Evolutionary conservation across 2,888 invertebrate species (phyloP), one percentile per base, ranked within the genome.

Genomic region (Papilio protenor): DNA sequence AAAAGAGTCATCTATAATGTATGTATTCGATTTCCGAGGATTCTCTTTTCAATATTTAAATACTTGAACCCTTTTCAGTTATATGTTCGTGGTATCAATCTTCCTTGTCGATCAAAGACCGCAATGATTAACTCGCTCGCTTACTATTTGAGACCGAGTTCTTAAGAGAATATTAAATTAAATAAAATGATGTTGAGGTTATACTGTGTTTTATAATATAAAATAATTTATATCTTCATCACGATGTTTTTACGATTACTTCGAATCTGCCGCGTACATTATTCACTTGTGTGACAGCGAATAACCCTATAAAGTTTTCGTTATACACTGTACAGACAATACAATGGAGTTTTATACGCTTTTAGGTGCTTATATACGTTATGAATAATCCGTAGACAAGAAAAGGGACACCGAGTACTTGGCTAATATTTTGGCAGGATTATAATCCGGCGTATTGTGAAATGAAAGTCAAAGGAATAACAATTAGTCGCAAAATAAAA

Each of bases 1-100:
- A 73, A 76, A 79, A 57, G 57, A 72, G 21, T 70, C 47, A 76
- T 79, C 45, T 59, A 73, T 76, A 73, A 78, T 78, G 66, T 75
- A 78, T 77, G 73, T 11, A 57, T 73, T 79, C 61, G 69, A 47
- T 76, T 78, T 73, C 57, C 59, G 76, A 59, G 45, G 21, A 61
- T 76, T 73, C 61, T 27, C 59, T 40, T 45, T 61, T 76, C n/a
- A 79, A 76, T 73, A 76, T 79, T 79, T 79, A 79, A 73, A 76
- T 73, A 73, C 73, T 69, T 61, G 73, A 73, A 76, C 59, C 78
- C 72, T 72, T 75, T 78, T 75, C 75, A 71, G 73, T 78, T 75
- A 72, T 61, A 21, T 75, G 57, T 69, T 76, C 59, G 52, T 47
- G 47, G 73, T 69, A 73, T 78, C 76, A 72, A 73, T 76, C 78